Evolutionary conservation across 2,797 vertebrate species (phyloP), one percentile per base, ranked within the genome.

Genomic region (Acanthiza pusilla): DNA sequence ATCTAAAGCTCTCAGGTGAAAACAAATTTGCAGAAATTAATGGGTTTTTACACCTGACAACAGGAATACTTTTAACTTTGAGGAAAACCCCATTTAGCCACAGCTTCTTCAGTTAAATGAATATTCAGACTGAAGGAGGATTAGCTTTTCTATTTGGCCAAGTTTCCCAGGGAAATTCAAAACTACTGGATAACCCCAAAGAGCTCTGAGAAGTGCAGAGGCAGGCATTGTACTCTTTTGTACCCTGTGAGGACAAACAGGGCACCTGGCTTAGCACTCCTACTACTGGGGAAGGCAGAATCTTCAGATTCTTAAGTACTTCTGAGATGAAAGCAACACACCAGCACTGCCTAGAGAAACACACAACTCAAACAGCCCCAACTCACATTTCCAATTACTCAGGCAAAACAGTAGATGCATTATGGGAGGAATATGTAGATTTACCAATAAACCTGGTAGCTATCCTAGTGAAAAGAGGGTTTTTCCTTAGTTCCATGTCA

Each of bases 141-240:
- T 45, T 50, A 20, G 11, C 11, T 9, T 16, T 63, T 36, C 60
- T 42, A 47, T 53, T n/a, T 20, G 3, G 38, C 7, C 25, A 65
- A 16, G 42, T 61, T 83, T 74, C 53, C 57, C 23, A 71, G 2
- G 32, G 29, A 89, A 80, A 85, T 74, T 57, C 61, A 43, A 76
- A 93, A 78, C 26, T 26, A 11, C 12, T 74, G 42, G 53, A 26
- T 67, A 89, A 67, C 30, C 48, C 50, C 38, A 67, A 85, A 75
- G 19, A 71, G n/a, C 77, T 30, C 2, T 47, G 21, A 76, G 67
- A 85, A 38, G 29, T 36, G 32, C 27, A 67, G 16, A 73, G 16
- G 22, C 1, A 2, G 25, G 32, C 53, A 73, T 11, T 3, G 0
- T 13, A 57, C 16, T 32, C 32, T 66, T 57, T 38, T 4, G 3